Evolutionary conservation across 92 coral and sea anemone genomes (phyloP).

Genomic region (Zoanthus solanderi): DNA sequence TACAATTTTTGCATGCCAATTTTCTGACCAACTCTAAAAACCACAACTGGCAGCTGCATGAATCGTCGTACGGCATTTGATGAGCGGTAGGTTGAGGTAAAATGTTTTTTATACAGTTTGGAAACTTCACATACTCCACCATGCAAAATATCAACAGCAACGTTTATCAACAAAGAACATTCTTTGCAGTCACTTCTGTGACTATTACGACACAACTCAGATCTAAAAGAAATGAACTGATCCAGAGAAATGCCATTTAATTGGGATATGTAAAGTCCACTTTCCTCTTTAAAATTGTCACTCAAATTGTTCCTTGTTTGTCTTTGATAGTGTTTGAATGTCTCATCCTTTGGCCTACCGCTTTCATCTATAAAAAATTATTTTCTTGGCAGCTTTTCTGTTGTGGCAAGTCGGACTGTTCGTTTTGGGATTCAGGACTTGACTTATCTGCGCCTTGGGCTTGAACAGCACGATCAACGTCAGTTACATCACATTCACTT

Average conservation of each 20-base stretch:
- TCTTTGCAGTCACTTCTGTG: slow-evolving; percentile 62
- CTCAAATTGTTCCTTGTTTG: slow-evolving; percentile 46
- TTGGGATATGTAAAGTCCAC: slow-evolving; percentile 56
- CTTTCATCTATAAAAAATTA: slow-evolving; percentile 25
- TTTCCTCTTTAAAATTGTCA: slow-evolving; percentile 50
- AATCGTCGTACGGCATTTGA: slow-evolving; percentile 65
- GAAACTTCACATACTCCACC: slow-evolving; percentile 67
- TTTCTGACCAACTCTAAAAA: slow-evolving; percentile 56
- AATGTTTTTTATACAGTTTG: slow-evolving; percentile 67
- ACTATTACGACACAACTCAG: slow-evolving; percentile 44
- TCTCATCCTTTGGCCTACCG: slow-evolving; percentile 40
- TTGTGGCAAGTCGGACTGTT: slow-evolving; percentile 49
- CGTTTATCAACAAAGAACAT: slow-evolving; percentile 57
- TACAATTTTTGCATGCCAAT: slow-evolving; percentile 59
- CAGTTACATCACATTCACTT: slow-evolving; percentile 14
- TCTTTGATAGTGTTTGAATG: slow-evolving; percentile 15
- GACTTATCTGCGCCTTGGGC: slow-evolving; percentile 18
- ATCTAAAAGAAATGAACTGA: slow-evolving; percentile 63
- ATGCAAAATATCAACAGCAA: slow-evolving; percentile 61
- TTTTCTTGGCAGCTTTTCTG: slow-evolving; percentile 36
- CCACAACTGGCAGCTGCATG: slow-evolving; percentile 74
- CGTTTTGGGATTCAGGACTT: slow-evolving; percentile 30
- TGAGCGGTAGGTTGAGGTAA: slow-evolving; percentile 59
- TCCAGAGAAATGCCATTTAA: slow-evolving; percentile 52
- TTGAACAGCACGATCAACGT: slow-evolving; percentile 16